A percentile compares a stretch with the other conserved stretches of the same genome.
Evolutionary conservation across 2,113 vertebrate genomes (phyloP).

Genomic region (Edolisoma coerulescens): DNA sequence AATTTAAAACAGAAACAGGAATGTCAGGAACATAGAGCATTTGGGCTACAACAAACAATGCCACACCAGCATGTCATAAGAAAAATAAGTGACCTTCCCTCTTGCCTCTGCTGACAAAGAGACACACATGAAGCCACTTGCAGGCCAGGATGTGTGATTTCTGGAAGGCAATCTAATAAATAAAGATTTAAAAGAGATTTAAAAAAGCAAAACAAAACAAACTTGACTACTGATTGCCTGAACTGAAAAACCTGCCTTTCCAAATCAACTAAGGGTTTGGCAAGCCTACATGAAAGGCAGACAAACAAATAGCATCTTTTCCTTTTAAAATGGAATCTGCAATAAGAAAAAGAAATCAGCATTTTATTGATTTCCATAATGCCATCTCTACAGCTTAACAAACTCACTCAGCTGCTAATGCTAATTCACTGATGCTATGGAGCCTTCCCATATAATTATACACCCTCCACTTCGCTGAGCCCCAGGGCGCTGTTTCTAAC

Average conservation of each 20-base stretch:
- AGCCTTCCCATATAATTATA: conserved; percentile 37
- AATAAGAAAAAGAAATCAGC: conserved; percentile 24
- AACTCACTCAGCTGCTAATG: conserved; percentile 36
- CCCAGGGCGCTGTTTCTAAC: conserved; percentile 1
- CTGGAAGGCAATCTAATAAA: neutral
- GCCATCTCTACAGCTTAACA: conserved; percentile 15
- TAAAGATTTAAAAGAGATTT: neutral
- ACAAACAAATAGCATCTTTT: conserved; percentile 20
- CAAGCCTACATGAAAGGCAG: neutral
- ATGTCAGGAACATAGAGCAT: neutral
- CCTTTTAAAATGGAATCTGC: neutral
- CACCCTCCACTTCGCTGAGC: neutral
- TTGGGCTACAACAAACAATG: neutral
- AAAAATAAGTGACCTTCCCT: conserved; percentile 35
- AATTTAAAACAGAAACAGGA: neutral
- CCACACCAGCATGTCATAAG: neutral
- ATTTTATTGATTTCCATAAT: conserved; percentile 57
- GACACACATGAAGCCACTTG: neutral
- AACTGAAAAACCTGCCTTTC: neutral
- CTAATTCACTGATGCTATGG: conserved; percentile 23
- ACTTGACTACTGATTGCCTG: neutral
- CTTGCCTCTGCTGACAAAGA: neutral
- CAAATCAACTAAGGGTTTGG: conserved; percentile 25
- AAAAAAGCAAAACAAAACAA: neutral
- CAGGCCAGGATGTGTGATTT: neutral